Conservation (phyloP, 2,113 vertebrate species). For the Mormyrus iriodes region DNA sequence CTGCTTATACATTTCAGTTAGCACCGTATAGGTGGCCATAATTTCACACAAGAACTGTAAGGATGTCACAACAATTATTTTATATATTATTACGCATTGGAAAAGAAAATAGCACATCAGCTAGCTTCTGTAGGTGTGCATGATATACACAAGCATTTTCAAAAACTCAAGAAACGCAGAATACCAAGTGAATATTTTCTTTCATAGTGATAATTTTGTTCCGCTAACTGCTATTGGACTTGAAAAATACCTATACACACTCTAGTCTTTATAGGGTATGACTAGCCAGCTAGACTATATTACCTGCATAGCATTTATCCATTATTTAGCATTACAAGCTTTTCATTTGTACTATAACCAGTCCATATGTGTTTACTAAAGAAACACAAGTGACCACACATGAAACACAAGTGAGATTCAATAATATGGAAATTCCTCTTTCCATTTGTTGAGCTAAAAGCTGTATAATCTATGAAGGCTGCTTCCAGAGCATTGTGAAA, state of each 20-base stretch:
- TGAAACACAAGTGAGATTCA: not conserved
- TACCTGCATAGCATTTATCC: not conserved
- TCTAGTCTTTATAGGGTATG: not conserved
- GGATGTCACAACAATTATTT: not conserved
- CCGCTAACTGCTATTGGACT: not conserved
- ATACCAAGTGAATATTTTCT: not conserved
- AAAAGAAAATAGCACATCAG: not conserved
- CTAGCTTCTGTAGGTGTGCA: not conserved
- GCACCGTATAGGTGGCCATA: not conserved
- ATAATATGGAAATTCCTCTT: not conserved
- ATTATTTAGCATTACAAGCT: not conserved
- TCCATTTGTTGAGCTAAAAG: not conserved
- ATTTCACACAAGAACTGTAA: not conserved
- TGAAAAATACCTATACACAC: not conserved
- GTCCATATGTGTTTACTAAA: not conserved
- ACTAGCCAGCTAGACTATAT: not conserved
- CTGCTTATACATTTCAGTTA: not conserved
- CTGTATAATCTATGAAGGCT: not conserved
- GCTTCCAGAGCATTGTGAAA: not conserved
- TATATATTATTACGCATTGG: not conserved
- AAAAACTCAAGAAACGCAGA: not conserved
- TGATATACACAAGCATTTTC: not conserved
- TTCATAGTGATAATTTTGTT: not conserved
- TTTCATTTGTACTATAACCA: not conserved
- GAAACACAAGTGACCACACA: too few species aligned